Conservation (phyloP, 1,140 invertebrate genomes). For the Helicoverpa zea region DNA sequence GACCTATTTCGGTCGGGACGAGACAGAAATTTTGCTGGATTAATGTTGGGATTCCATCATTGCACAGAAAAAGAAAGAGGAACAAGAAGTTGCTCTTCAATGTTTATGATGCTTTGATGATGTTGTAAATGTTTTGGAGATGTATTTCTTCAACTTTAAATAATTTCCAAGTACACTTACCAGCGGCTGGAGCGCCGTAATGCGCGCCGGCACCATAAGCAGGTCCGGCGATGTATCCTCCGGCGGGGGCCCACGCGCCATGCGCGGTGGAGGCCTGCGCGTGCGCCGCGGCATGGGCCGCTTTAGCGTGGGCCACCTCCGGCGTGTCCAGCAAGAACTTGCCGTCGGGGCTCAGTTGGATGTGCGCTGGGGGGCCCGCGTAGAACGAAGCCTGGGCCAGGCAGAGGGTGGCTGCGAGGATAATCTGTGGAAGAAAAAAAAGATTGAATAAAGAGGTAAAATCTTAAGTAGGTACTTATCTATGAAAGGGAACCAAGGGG, state of each 20-base stretch:
- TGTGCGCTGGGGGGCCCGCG: constrained; percentile 76
- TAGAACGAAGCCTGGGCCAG: constrained; percentile 81
- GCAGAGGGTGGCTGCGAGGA: constrained; percentile 79
- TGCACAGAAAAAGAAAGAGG: background rate
- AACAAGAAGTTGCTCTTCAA: no score
- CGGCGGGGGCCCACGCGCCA: constrained; percentile 77
- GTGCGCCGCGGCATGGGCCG: constrained; percentile 79
- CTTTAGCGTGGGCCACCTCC: constrained; percentile 83
- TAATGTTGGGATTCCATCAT: background rate
- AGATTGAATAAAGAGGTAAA: background rate
- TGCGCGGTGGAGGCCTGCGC: constrained; percentile 75
- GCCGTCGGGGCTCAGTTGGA: constrained; percentile 82
- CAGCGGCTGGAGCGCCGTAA: constrained; percentile 81
- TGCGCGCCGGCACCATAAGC: constrained; percentile 74
- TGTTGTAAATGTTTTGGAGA: background rate
- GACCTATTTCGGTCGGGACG: no score
- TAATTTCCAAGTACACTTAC: constrained; percentile 56
- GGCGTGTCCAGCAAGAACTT: constrained; percentile 82
- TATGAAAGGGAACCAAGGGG: no score
- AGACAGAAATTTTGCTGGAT: no score
- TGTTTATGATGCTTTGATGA: no score
- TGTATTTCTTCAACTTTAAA: background rate
- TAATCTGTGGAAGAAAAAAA: constrained; percentile 67
- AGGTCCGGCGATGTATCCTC: constrained; percentile 65
- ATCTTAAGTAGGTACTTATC: no score